A percentile compares a stretch with the other conserved stretches of the same genome.
These are phyloP conservation scores for Meandrina meandrites DNA, from an alignment of 92 coral and sea anemone genomes.

Conservation along the genomic window DNA sequence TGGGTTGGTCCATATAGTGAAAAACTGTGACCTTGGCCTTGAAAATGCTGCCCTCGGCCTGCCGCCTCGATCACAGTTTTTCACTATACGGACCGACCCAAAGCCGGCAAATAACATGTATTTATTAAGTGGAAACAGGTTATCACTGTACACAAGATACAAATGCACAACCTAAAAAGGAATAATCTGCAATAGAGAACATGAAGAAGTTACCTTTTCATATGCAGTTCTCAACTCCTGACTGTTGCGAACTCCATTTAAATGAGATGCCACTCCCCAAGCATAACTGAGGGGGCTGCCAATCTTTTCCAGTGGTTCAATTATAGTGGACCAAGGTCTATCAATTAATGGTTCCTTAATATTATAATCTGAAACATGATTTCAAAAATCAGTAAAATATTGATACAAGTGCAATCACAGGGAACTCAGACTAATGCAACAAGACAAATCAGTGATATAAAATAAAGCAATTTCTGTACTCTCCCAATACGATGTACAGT, in stretches of 20 bases:
- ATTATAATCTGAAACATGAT: not conserved
- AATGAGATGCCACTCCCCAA: conserved; percentile 80
- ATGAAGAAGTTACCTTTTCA: conserved; percentile 57
- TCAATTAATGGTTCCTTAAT: not conserved
- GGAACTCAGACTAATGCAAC: too few species aligned
- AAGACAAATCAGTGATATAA: not conserved
- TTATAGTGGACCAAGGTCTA: conserved; percentile 62
- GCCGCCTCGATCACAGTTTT: too few species aligned
- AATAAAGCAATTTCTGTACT: too few species aligned
- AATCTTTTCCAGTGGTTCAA: conserved; percentile 75
- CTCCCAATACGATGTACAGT: too few species aligned
- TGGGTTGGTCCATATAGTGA: too few species aligned
- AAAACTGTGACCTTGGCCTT: too few species aligned
- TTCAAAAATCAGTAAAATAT: not conserved
- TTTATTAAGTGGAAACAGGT: too few species aligned
- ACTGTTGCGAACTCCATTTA: conserved; percentile 83
- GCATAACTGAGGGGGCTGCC: conserved; percentile 74
- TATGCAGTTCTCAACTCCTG: conserved; percentile 69
- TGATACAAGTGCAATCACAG: not conserved
- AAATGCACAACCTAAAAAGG: not conserved
- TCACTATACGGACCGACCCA: too few species aligned
- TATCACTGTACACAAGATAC: not conserved
- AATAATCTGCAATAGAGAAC: not conserved
- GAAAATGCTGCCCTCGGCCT: too few species aligned
- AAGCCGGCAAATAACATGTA: too few species aligned